A percentile compares a stretch with the other conserved stretches of the same genome.
phyloP scores from a whole-genome alignment of 2,797 vertebrate species.

The Esox masquinongy region DNA sequence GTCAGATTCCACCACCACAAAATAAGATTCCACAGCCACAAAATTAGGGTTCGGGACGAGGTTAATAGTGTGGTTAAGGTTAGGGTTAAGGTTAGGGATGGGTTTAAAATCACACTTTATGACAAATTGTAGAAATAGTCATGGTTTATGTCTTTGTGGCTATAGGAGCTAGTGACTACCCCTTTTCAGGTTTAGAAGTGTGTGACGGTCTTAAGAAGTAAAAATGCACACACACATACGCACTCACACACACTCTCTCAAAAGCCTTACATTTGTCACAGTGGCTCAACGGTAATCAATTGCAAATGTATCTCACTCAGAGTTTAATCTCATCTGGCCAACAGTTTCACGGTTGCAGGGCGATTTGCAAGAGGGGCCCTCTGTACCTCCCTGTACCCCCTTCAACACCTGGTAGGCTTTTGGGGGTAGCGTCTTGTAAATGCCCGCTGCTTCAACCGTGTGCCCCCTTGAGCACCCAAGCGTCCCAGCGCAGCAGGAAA shows the following conservation, averaged over 20 bases:
- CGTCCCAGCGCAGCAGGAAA: constrained; percentile 58
- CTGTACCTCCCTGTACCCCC: constrained; percentile 20
- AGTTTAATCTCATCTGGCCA: constrained; percentile 85
- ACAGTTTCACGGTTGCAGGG: constrained; percentile 71
- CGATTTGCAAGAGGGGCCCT: constrained; percentile 61
- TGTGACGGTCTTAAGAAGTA: neutral
- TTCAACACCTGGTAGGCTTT: constrained; percentile 70
- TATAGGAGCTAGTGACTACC: neutral
- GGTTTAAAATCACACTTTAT: too few species aligned
- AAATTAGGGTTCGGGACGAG: too few species aligned
- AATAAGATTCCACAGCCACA: too few species aligned
- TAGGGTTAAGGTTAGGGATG: too few species aligned
- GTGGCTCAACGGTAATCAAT: constrained; percentile 70
- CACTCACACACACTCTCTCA: constrained; percentile 52
- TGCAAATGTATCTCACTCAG: constrained; percentile 73
- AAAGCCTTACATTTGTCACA: constrained; percentile 71
- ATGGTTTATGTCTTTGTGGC: too few species aligned
- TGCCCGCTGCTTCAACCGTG: constrained; percentile 58
- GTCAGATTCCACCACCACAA: too few species aligned
- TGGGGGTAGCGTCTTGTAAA: constrained; percentile 78
- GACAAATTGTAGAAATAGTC: too few species aligned
- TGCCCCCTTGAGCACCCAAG: constrained; percentile 69
- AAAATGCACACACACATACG: constrained; percentile 1
- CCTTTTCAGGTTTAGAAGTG: neutral
- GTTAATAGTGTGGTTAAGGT: too few species aligned